Base-by-base conservation (phyloP, 2,888 invertebrate genomes). In the Lissonota sp. region DNA sequence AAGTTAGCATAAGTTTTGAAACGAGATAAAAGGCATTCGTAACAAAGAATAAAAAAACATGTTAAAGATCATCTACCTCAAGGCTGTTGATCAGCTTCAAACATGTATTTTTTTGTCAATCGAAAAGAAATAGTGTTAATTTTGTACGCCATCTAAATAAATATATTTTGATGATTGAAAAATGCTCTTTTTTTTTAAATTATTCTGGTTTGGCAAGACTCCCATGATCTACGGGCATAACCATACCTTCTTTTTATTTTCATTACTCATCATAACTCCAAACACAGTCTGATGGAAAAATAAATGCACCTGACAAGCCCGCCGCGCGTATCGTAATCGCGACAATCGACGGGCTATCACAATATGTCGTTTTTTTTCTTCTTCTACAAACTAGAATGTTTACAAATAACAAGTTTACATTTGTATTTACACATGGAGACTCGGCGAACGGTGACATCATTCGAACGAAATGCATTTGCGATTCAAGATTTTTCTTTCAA, bases 401-500 rank as follows among this genome's bases (percentile, higher is more conserved):
- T 69, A 78, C 74, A 74, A 70, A 63, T 80, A 82, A 82, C 83
- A 82, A 85, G 73, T 82, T 84, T 78, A 79, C 77, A 83, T 83
- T n/a, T n/a, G 60, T 81, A 83, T 84, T 82, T 83, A 84, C 82
- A 83, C 81, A 85, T 72, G 69, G 83, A 80, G n/a, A n/a, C 82
- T 80, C 70, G n/a, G 79, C 82, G 84, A 83, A 63, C 67, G 79
- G 79, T 72, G 73, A 76, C 42, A 16, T 71, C 16, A 40, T 57
- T 42, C 5, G 12, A 12, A n/a, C n/a, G n/a, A n/a, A n/a, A n/a
- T n/a, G n/a, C n/a, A n/a, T n/a, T n/a, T n/a, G n/a, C n/a, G n/a
- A n/a, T n/a, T n/a, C n/a, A n/a, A n/a, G n/a, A n/a, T n/a, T n/a
- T n/a, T n/a, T n/a, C n/a, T n/a, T n/a, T n/a, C n/a, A n/a, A n/a